Evolutionary conservation across 2,797 vertebrate genomes (phyloP).

Genomic region (Mus spretus): DNA sequence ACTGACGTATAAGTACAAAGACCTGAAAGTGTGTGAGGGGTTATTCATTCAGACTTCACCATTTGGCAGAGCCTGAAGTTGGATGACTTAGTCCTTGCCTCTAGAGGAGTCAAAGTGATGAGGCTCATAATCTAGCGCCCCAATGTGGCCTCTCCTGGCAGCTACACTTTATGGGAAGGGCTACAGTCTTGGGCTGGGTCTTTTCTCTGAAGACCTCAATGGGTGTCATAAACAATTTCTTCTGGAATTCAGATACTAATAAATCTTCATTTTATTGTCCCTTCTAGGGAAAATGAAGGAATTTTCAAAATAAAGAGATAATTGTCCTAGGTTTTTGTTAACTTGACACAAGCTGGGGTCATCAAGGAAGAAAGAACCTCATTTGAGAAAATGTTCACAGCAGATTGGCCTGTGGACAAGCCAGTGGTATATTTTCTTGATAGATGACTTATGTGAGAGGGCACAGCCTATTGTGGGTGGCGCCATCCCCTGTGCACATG

Average conservation of each 20-base stretch:
- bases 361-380: not conserved
- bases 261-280: not conserved
- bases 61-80: no score
- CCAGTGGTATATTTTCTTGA: not conserved
- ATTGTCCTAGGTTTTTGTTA: not conserved
- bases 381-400: not conserved
- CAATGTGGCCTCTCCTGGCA: accelerated
- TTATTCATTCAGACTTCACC: accelerated
- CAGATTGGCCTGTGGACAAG: not conserved
- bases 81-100: not conserved
- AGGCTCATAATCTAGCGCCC: accelerated
- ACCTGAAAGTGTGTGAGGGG: accelerated
- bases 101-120: not conserved
- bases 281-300: not conserved
- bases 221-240: not conserved
- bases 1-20: not conserved
- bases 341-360: not conserved
- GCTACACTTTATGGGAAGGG: not conserved
- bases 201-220: not conserved
- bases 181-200: accelerated
- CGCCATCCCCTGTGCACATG: not conserved
- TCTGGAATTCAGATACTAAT: not conserved
- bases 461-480: no score
- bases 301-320: not conserved
- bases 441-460: not conserved